Percentiles rank a stretch among this genome's conserved stretches.
Conservation (phyloP, 2,797 vertebrate genomes). For the Parambassis ranga region DNA sequence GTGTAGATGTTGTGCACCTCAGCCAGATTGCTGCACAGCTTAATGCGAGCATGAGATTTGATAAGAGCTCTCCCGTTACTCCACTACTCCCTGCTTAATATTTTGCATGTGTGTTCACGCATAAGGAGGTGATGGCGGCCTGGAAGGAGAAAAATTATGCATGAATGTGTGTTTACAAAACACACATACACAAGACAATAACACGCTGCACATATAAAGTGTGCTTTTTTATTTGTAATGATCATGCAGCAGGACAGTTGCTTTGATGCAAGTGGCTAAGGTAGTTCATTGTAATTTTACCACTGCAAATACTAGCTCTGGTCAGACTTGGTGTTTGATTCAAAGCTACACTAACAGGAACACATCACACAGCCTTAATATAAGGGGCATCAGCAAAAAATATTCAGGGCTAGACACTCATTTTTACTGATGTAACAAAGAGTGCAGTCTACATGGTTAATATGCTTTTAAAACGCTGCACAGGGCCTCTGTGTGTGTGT, state of each 20-base stretch:
- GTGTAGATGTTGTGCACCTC: conserved; percentile 15
- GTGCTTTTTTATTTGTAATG: conserved; percentile 13
- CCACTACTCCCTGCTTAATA: conserved; percentile 1
- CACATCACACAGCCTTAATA: conserved; percentile 27
- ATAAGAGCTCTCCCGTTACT: conserved; percentile 21
- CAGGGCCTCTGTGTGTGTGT: background rate
- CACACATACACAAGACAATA: background rate
- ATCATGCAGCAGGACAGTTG: conserved; percentile 13
- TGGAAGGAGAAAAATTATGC: conserved; percentile 3
- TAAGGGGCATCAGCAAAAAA: conserved; percentile 35
- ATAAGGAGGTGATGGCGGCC: background rate
- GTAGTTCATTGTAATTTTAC: conserved; percentile 24
- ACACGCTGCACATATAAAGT: background rate
- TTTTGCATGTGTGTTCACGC: conserved; percentile 1
- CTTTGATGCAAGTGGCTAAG: conserved; percentile 24
- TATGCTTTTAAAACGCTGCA: conserved; percentile 30
- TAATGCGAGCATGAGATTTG: conserved; percentile 27
- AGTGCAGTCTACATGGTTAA: conserved; percentile 55
- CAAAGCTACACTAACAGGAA: conserved; percentile 41
- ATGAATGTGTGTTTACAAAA: no score
- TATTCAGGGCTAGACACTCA: background rate
- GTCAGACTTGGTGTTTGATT: conserved; percentile 19
- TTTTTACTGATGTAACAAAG: conserved; percentile 22
- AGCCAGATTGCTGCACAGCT: conserved; percentile 8
- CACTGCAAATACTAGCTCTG: conserved; percentile 22